Conservation (phyloP, 2,888 invertebrate species). For the Hoplodrina ambigua region DNA sequence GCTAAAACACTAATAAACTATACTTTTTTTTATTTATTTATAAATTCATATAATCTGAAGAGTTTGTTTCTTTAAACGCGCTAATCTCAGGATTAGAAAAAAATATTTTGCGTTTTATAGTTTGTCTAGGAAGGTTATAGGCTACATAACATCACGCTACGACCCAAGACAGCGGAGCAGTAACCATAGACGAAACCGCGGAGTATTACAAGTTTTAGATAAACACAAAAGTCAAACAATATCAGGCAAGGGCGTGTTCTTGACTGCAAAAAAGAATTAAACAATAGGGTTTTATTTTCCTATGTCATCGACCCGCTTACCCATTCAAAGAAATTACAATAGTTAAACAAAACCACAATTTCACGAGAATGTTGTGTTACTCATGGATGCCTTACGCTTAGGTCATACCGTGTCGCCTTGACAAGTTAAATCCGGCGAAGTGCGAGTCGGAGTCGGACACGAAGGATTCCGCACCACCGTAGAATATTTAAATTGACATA, state of each 20-base stretch:
- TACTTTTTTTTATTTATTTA: too few species aligned
- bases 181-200: too few species aligned
- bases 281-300: slow-evolving; percentile 17
- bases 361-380: background rate
- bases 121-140: too few species aligned
- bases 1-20: background rate
- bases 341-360: slow-evolving; percentile 5
- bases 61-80: too few species aligned
- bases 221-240: background rate
- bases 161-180: too few species aligned
- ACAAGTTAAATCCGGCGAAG: background rate
- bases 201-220: background rate
- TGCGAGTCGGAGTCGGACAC: too few species aligned
- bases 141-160: too few species aligned
- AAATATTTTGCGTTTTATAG: too few species aligned
- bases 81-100: too few species aligned
- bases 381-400: background rate
- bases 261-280: background rate
- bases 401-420: background rate
- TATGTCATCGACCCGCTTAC: background rate
- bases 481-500: too few species aligned
- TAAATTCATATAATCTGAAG: too few species aligned
- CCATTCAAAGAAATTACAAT: slow-evolving; percentile 22
- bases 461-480: too few species aligned
- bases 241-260: background rate